phyloP scores from a whole-genome alignment of 2,888 invertebrate species.

The Leptothorax acervorum region DNA sequence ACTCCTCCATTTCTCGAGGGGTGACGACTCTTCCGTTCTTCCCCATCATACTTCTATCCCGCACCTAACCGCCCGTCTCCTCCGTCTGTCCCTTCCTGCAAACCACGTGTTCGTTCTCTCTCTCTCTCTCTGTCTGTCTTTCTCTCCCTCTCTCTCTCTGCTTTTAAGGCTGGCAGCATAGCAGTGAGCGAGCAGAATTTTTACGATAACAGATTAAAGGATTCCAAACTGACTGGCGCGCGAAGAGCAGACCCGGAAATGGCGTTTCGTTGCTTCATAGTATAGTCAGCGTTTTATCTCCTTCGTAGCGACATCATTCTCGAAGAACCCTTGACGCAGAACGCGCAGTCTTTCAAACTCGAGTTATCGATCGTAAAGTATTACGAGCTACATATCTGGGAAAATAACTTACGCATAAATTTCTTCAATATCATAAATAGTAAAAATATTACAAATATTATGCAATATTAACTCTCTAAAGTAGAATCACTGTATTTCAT shows the following conservation, averaged over 20 bases:
- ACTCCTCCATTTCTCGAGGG: conserved; percentile 80
- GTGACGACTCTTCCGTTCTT: conserved; percentile 74
- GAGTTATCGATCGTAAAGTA: conserved; percentile 44
- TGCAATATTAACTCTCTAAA: neutral
- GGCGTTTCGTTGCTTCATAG: conserved; percentile 58
- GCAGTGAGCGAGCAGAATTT: conserved; percentile 78
- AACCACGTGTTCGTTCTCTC: conserved; percentile 54
- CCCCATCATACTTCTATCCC: conserved; percentile 60
- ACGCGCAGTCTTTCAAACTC: conserved; percentile 46
- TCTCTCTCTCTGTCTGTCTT: neutral
- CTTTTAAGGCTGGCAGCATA: conserved; percentile 75
- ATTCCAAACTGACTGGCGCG: conserved; percentile 71
- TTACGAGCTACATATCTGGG: conserved; percentile 23
- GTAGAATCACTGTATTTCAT: too few species aligned
- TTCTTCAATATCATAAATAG: conserved; percentile 28
- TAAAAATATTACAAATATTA: conserved; percentile 5
- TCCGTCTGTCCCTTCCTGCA: conserved; percentile 51
- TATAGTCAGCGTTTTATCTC: conserved; percentile 42
- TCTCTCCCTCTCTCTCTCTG: conserved; percentile 50
- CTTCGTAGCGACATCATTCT: conserved; percentile 28
- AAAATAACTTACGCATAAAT: conserved; percentile 44
- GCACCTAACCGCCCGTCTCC: conserved; percentile 18
- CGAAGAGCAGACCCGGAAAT: conserved; percentile 66
- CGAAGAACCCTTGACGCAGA: conserved; percentile 23
- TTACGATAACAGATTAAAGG: conserved; percentile 82